A percentile compares a stretch with the other conserved stretches of the same genome.
Conservation (phyloP, 2,797 vertebrate genomes). For the Leptodactylus fallax region DNA sequence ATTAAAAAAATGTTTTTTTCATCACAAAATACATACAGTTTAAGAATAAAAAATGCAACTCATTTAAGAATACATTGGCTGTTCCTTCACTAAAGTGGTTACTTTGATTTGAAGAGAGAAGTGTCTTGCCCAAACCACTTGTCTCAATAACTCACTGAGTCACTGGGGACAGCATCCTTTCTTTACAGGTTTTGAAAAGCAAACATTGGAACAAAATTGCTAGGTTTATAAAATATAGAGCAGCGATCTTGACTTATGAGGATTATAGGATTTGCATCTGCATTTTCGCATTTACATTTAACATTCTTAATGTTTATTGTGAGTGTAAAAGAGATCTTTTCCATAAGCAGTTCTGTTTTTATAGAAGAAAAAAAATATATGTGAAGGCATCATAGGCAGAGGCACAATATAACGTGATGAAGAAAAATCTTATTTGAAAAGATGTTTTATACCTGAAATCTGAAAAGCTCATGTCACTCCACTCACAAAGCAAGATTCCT, state of each 20-base stretch:
- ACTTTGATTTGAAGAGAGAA: not conserved
- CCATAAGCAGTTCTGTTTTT: not conserved
- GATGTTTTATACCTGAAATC: not conserved
- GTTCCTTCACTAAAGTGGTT: too few relatives aligned
- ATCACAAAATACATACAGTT: too few relatives aligned
- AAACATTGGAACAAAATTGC: not conserved
- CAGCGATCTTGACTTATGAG: not conserved
- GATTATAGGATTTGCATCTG: not conserved
- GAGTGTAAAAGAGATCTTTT: not conserved
- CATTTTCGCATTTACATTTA: not conserved
- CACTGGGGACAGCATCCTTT: not conserved
- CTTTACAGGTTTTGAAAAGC: not conserved
- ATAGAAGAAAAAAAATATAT: not conserved
- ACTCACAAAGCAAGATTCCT: not conserved
- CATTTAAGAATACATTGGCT: too few relatives aligned
- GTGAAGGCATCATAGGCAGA: not conserved
- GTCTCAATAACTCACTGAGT: not conserved
- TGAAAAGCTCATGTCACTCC: not conserved
- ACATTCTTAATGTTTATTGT: not conserved
- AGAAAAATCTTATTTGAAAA: not conserved
- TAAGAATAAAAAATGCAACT: too few relatives aligned
- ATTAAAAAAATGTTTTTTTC: too few relatives aligned
- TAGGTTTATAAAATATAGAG: not conserved
- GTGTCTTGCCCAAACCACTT: not conserved
- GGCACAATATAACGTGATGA: not conserved